Conservation (phyloP, 2,888 invertebrate species). For the Perizoma flavofasciatum region DNA sequence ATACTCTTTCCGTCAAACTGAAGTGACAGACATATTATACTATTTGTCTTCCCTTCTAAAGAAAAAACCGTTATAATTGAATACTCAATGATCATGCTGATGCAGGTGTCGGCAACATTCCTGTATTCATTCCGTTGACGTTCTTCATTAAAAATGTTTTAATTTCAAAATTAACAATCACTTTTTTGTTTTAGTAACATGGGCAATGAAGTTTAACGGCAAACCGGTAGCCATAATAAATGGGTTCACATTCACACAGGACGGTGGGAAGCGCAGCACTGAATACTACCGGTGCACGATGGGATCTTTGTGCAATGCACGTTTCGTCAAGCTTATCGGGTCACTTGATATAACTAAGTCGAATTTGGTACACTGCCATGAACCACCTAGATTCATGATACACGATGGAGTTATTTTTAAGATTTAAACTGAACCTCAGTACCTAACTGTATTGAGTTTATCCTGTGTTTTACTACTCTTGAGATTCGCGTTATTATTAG, state of each 20-base stretch:
- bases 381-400: conserved; percentile 30
- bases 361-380: conserved; percentile 32
- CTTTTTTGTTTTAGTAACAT: conserved; percentile 21
- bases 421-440: background rate
- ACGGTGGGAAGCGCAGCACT: conserved; percentile 5
- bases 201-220: conserved; percentile 12
- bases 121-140: too few species aligned
- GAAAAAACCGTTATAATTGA: too few species aligned
- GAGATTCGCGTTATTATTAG: too few species aligned
- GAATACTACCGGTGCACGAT: conserved; percentile 41
- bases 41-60: too few species aligned
- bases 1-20: too few species aligned
- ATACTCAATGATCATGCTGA: too few species aligned
- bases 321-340: background rate
- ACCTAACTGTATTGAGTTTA: too few species aligned
- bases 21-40: too few species aligned
- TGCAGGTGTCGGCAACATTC: too few species aligned
- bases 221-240: conserved; percentile 12
- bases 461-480: too few species aligned
- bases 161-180: too few species aligned
- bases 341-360: background rate
- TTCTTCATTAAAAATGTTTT: too few species aligned
- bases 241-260: conserved; percentile 11
- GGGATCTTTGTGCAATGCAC: background rate
- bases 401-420: conserved; percentile 36